Evolutionary conservation across 1,140 invertebrate species (phyloP), one percentile per base, ranked within the genome.

Genomic region (Oryctes rhinoceros): DNA sequence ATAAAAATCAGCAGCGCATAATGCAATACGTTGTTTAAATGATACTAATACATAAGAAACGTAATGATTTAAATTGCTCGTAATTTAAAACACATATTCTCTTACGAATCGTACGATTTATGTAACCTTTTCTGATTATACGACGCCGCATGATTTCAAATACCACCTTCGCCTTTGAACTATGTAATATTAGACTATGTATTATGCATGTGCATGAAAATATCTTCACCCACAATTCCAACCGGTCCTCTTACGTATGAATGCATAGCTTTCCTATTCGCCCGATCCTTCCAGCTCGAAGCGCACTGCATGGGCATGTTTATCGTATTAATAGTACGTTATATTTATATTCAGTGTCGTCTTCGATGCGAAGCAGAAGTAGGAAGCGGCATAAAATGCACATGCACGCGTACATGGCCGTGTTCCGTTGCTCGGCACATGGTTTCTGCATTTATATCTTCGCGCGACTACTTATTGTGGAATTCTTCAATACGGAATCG

Each of bases 361-460:
- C 35, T 71, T 71, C 24, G 65, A 71, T 37, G 65, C 65, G 10
- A 71, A 9, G 15, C 65, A 71, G 35, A 37, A 71, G 65, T 71
- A 71, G 65, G 65, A 71, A 71, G 65, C 65, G 24, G 65, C 13
- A 71, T 37, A 71, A 37, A 71, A 71, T 71, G 65, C 65, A 71
- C 35, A 71, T 35, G 65, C 20, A 30, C 20, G 9, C 20, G 65
- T 24, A 59, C 6, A 18, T 18, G 53, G 53, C 53, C 35, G 13
- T 37, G 65, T 71, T 71, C 65, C 65, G 65, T 71, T 71, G 65
- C 65, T 62, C 20, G 15, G 53, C 15, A 18, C 53, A 62, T 62
- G 15, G 20, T 20, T 62, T 24, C 20, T 24, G 65, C 65, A 37
- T 71, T 71, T 71, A 71, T 71, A 71, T 71, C 37, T 71, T 35